Evolutionary conservation across 2,113 vertebrate species (phyloP), one percentile per base, ranked within the genome.

Genomic region (Stegostoma tigrinum): DNA sequence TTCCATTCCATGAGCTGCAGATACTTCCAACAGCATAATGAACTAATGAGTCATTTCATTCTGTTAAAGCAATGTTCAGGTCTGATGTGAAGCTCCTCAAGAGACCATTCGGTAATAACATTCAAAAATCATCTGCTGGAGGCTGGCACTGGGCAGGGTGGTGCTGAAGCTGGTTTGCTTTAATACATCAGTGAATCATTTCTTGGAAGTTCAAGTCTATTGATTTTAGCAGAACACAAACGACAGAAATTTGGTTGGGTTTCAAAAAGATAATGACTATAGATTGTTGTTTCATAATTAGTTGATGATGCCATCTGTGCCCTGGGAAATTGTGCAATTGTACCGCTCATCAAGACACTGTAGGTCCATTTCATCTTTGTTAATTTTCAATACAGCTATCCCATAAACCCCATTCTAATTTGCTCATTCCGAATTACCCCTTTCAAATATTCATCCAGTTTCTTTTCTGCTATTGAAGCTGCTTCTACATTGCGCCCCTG

Each of bases 131-230:
- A 30, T 95, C 66, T 48, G 68, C 64, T 95, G 61, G 14, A 38
- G 61, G 34, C 89, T 66, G 89, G 89, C 89, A 66, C 34, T 21
- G 61, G 87, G 87, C 30, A 66, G 55, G n/a, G 61, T 64, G 34
- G 55, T 66, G 3, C 34, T 8, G 8, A 91, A 64, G 30, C 15
- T 66, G 89, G 30, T 91, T 91, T 64, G 89, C 55, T 91, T 91
- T 91, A 91, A 66, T 91, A 91, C 30, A n/a, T 64, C 30, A 19
- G 34, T 91, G 89, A 91, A 91, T 91, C 38, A 91, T 91, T 91
- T 91, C n/a, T 91, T 91, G 89, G 89, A 91, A 91, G 55, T 91
- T 91, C n/a, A 66, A 91, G 55, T n/a, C 89, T 64, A 91, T 91
- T 91, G 89, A 91, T 91, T 64, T 55, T 38, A 7, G 55, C 38